phyloP scores from a whole-genome alignment of 2,888 invertebrate genomes.

The Halocaridina rubra region DNA sequence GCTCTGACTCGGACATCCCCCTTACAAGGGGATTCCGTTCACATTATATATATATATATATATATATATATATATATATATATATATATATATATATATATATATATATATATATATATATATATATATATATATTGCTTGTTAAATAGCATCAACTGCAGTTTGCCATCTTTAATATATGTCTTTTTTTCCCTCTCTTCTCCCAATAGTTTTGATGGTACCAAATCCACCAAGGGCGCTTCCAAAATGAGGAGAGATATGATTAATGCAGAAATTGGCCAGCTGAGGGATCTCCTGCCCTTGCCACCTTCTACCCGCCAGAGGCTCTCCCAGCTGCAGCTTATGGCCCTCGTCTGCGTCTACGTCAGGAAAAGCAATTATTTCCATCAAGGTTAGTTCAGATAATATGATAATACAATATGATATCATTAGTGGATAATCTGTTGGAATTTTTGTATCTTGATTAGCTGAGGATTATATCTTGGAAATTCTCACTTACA shows the following conservation, averaged over 20 bases:
- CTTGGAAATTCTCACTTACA: no score
- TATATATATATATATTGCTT: no score
- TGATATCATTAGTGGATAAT: no score
- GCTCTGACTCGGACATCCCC: no score
- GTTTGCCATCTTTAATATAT: no score
- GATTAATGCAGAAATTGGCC: conserved; percentile 98
- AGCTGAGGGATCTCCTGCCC: conserved; percentile 94
- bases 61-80: neutral
- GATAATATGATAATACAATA: no score
- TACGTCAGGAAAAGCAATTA: conserved; percentile 98
- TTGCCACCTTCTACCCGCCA: conserved; percentile 95
- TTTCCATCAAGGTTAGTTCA: conserved; percentile 91
- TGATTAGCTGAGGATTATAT: no score
- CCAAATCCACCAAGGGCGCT: conserved; percentile 98
- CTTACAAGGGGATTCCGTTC: no score
- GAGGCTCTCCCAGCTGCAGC: conserved; percentile 94
- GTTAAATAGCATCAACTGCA: no score
- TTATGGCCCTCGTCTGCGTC: conserved; percentile 98
- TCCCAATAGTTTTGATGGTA: conserved; percentile 67
- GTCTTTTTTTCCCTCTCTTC: neutral
- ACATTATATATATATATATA: conserved; percentile 18
- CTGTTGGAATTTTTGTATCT: no score
- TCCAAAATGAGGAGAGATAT: conserved; percentile 97
- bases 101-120: no score
- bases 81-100: no score